Percentiles rank a stretch among this genome's conserved stretches.
Conservation (phyloP, 1,140 invertebrate species). For the Agrypnia vestita region DNA sequence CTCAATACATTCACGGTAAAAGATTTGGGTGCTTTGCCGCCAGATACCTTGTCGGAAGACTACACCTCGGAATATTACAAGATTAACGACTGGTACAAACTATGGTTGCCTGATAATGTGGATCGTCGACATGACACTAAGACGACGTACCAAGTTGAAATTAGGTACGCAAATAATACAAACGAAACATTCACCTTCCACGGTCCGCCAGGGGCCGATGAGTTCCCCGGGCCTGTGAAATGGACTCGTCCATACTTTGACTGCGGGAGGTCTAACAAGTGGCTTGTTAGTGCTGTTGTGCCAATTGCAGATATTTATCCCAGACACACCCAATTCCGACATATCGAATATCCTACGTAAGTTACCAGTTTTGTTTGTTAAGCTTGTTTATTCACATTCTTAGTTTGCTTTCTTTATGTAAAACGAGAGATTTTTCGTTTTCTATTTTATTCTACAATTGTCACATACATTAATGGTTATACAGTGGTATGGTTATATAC, state of each 20-base stretch:
- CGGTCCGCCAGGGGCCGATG: slow-evolving; percentile 91
- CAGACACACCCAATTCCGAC: slow-evolving; percentile 93
- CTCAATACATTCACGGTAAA: slow-evolving; percentile 88
- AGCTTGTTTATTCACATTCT: too few relatives aligned
- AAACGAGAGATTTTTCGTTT: background rate
- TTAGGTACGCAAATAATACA: slow-evolving; percentile 95
- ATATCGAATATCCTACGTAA: slow-evolving; percentile 96
- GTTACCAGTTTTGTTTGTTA: slow-evolving; percentile 62
- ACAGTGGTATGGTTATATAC: too few relatives aligned
- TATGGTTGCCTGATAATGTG: slow-evolving; percentile 92
- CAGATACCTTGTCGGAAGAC: slow-evolving; percentile 83
- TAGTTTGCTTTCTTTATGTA: slow-evolving; percentile 55
- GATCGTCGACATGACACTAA: slow-evolving; percentile 91
- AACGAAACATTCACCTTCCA: slow-evolving; percentile 97
- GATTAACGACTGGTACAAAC: slow-evolving; percentile 94
- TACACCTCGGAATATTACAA: slow-evolving; percentile 93
- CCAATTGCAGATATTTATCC: slow-evolving; percentile 97
- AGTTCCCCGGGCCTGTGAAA: slow-evolving; percentile 91
- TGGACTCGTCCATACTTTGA: slow-evolving; percentile 97
- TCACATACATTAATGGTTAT: too few relatives aligned
- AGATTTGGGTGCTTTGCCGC: slow-evolving; percentile 88
- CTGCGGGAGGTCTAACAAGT: slow-evolving; percentile 95
- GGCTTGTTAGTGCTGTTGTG: slow-evolving; percentile 93
- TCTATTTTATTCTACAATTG: too few relatives aligned
- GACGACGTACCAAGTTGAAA: slow-evolving; percentile 92